phyloP scores from a whole-genome alignment of 1,140 invertebrate species.

The Achatina immaculata region DNA sequence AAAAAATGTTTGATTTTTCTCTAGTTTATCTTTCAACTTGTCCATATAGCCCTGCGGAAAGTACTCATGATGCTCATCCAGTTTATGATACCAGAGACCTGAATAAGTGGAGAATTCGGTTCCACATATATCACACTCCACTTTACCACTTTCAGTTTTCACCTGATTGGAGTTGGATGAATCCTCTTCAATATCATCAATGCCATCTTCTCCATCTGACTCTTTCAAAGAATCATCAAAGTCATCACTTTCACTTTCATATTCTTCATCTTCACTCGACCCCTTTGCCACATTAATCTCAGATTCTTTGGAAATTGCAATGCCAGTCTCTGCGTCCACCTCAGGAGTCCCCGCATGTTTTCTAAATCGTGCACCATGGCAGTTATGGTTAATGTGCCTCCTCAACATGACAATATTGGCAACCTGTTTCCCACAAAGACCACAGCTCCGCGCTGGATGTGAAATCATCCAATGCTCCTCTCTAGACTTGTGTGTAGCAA shows the following conservation, averaged over 20 bases:
- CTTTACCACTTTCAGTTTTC: slow-evolving; percentile 21
- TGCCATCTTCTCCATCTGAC: slow-evolving; percentile 14
- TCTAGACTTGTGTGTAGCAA: slow-evolving; percentile 20
- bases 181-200: slow-evolving; percentile 27
- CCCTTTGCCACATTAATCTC: neutral
- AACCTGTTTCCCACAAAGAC: slow-evolving; percentile 28
- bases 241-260: neutral
- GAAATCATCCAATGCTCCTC: slow-evolving; percentile 36
- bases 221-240: neutral
- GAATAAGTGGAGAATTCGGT: slow-evolving; percentile 23
- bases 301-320: neutral
- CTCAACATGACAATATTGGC: slow-evolving; percentile 34
- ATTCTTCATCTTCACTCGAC: neutral
- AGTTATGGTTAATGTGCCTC: slow-evolving; percentile 30
- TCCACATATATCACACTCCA: slow-evolving; percentile 14
- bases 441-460: slow-evolving; percentile 32
- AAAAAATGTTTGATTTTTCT: slow-evolving; percentile 7
- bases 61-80: slow-evolving; percentile 18
- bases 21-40: slow-evolving; percentile 2
- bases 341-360: neutral
- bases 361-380: slow-evolving; percentile 33
- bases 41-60: neutral
- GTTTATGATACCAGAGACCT: slow-evolving; percentile 30
- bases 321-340: neutral
- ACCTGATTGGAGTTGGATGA: neutral